phyloP scores from a whole-genome alignment of 2,888 invertebrate species.

The Trissonchulus latispiculum region DNA sequence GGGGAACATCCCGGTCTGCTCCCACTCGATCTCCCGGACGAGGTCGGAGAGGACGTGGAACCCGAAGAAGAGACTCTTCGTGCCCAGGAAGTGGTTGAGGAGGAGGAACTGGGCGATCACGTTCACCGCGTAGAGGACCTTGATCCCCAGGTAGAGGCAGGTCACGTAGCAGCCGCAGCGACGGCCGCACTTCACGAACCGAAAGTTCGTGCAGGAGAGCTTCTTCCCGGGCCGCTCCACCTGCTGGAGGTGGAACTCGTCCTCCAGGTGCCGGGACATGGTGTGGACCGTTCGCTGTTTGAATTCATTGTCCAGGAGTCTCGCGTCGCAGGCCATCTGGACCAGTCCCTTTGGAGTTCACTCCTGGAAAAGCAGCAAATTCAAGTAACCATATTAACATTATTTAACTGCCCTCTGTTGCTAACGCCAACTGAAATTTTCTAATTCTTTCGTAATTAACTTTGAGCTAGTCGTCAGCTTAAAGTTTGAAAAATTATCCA shows the following conservation, averaged over 20 bases:
- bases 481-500: too few species aligned
- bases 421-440: too few species aligned
- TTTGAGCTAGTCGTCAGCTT: too few species aligned
- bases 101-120: conserved; percentile 42
- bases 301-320: conserved; percentile 41
- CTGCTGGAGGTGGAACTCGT: conserved; percentile 36
- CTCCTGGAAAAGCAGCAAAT: conserved; percentile 34
- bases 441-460: too few species aligned
- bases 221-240: conserved; percentile 11
- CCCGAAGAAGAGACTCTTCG: conserved; percentile 41
- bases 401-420: too few species aligned
- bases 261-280: conserved; percentile 44
- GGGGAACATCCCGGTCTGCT: conserved; percentile 44
- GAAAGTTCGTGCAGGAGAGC: conserved; percentile 1
- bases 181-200: conserved; percentile 28
- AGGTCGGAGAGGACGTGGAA: conserved; percentile 40
- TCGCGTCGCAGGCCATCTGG: conserved; percentile 45
- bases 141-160: conserved; percentile 41
- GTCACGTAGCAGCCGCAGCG: conserved; percentile 45
- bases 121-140: conserved; percentile 41
- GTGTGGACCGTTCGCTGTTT: conserved; percentile 43
- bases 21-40: conserved; percentile 43
- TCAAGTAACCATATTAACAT: too few species aligned
- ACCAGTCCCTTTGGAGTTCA: conserved; percentile 44
- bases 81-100: conserved; percentile 40